Base-by-base conservation (phyloP, 2,797 vertebrate genomes). In the Propithecus perrieri region DNA sequence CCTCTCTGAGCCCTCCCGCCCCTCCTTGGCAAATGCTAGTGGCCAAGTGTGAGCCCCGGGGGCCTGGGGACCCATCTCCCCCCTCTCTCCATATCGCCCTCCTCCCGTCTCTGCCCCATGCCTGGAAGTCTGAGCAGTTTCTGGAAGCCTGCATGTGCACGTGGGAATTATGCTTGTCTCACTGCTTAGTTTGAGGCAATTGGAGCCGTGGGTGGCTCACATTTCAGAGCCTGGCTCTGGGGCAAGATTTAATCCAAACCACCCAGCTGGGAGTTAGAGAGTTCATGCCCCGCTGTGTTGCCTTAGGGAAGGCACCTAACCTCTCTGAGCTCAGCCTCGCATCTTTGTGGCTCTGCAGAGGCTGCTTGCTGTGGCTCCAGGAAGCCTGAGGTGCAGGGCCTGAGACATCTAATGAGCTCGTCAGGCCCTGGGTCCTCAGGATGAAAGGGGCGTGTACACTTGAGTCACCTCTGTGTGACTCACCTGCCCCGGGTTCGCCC, bases 281-380 rank as follows among this genome's bases (percentile, higher is more conserved):
- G 1, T 65, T 72, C 33, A 43, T 2, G 20, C 24, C 8, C 30
- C 79, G 38, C 91, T 96, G 57, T 86, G 92, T 71, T 71, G 55
- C 69, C 33, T 93, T 33, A 75, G 86, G 43, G 35, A 3, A 33
- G 38, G 53, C 17, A 30, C 48, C 63, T 72, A 22, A 69, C 69
- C 46, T 91, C 74, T 84, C 92, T 95, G 95, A 78, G 63, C 86
- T 43, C 72, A 74, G 55, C 63, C 63, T 67, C 46, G 12, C 1
- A 12, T 53, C 38, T 57, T 11, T 48, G 61, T 0, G 0, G 61
- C 28, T 20, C 28, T 9, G 33, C 33, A n/a, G 5, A 38, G 4
- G 10, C 1, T 20, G 18, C 74, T 50, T 33, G 50, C 46, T 12
- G 17, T 5, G 30, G 46, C 10, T 20, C 33, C 46, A 76, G 53